These are phyloP conservation scores for Hyperoplus lanceolatus DNA, from an alignment of 2,797 vertebrate genomes.

Conservation along the genomic window DNA sequence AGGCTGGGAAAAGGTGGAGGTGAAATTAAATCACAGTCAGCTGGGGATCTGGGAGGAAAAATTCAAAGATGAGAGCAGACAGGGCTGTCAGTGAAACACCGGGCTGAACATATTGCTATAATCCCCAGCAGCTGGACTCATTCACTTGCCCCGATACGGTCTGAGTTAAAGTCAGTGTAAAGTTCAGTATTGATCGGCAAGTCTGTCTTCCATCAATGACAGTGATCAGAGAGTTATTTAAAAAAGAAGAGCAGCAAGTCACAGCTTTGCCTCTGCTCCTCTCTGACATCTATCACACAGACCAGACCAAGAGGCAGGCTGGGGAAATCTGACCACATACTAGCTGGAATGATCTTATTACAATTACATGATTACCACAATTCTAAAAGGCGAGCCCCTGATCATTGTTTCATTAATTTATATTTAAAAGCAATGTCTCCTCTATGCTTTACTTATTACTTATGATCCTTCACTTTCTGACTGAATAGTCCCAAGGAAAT, in stretches of 20 bases:
- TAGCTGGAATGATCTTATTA: background rate
- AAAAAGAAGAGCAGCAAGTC: background rate
- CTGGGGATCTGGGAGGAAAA: background rate
- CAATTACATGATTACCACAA: background rate
- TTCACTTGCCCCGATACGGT: background rate
- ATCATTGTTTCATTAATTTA: too few relatives aligned
- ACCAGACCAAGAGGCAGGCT: background rate
- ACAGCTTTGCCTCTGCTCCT: background rate
- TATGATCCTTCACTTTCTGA: too few relatives aligned
- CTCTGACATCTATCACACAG: background rate
- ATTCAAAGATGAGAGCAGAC: background rate
- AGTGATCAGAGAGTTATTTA: background rate
- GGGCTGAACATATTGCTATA: background rate
- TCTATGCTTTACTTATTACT: too few relatives aligned
- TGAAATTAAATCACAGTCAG: background rate
- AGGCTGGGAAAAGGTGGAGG: too few relatives aligned
- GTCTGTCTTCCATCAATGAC: background rate
- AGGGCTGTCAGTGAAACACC: background rate
- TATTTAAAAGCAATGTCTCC: too few relatives aligned
- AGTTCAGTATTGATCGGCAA: background rate
- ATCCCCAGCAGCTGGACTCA: background rate
- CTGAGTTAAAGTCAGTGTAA: background rate
- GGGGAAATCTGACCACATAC: background rate
- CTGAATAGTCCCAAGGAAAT: too few relatives aligned
- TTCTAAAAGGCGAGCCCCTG: background rate